These are phyloP conservation scores for Cerastoderma edule DNA, from an alignment of 2,888 invertebrate genomes.

Conservation along the genomic window DNA sequence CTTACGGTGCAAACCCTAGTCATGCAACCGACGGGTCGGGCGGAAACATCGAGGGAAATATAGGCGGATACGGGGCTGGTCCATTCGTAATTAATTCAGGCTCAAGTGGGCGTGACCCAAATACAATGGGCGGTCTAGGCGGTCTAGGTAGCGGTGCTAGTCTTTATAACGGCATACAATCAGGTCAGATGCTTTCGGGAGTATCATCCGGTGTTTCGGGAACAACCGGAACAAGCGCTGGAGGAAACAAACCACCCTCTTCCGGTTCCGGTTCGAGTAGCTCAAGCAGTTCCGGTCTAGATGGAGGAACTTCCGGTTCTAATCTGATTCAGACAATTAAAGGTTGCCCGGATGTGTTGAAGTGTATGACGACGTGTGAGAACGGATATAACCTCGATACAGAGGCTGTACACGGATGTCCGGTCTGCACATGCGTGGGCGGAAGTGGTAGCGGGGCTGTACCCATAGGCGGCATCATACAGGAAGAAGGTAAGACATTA, in stretches of 20 bases:
- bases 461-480: slow-evolving; percentile 33
- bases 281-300: no score
- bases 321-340: slow-evolving; percentile 47
- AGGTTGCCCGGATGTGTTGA: slow-evolving; percentile 58
- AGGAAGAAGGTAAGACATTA: slow-evolving; percentile 28
- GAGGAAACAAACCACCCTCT: slow-evolving; percentile 12
- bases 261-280: background rate
- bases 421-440: slow-evolving; percentile 56
- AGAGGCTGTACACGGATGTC: slow-evolving; percentile 47
- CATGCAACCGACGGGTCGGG: slow-evolving; percentile 47
- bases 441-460: slow-evolving; percentile 8
- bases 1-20: slow-evolving; percentile 25
- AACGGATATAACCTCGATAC: slow-evolving; percentile 54
- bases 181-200: slow-evolving; percentile 16
- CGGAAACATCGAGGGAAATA: slow-evolving; percentile 40
- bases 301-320: background rate
- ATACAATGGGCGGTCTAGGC: slow-evolving; percentile 17
- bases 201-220: background rate
- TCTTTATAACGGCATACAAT: background rate
- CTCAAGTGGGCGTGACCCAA: background rate
- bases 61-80: slow-evolving; percentile 34
- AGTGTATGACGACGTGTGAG: slow-evolving; percentile 62
- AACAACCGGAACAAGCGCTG: slow-evolving; percentile 4
- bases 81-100: slow-evolving; percentile 25
- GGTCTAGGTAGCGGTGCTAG: slow-evolving; percentile 16